These are phyloP conservation scores for Phoebastria nigripes DNA, from an alignment of 2,797 vertebrate species.

Conservation along the genomic window DNA sequence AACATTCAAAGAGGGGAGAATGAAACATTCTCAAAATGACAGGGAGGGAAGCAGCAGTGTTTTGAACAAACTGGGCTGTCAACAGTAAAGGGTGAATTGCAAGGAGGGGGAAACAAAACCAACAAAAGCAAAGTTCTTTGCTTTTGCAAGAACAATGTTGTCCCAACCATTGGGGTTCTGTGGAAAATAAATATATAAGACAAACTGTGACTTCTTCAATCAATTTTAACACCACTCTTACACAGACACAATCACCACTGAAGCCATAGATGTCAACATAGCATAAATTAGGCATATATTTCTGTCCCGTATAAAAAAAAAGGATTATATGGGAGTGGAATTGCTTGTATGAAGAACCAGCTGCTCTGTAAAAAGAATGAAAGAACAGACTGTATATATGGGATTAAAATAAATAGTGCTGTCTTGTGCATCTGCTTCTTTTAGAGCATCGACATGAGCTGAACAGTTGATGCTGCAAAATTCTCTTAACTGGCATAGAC, in stretches of 20 bases:
- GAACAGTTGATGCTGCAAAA: not conserved
- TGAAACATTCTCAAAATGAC: not conserved
- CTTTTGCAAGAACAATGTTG: not conserved
- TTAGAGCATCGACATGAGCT: not conserved
- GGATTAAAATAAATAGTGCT: conserved; percentile 39
- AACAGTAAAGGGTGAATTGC: not conserved
- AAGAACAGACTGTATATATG: not conserved
- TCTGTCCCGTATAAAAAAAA: not conserved
- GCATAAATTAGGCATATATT: not conserved
- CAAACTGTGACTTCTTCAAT: not conserved
- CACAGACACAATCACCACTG: not conserved
- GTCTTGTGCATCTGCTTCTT: not conserved
- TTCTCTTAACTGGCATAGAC: not conserved
- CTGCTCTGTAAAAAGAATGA: not conserved
- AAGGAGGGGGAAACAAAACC: not conserved
- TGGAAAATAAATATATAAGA: not conserved
- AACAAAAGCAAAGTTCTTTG: not conserved
- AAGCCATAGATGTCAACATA: not conserved
- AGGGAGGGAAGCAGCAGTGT: not conserved
- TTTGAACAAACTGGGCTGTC: not conserved
- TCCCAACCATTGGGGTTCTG: not conserved
- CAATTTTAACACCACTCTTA: not conserved
- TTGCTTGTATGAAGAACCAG: not conserved
- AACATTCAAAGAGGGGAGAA: not conserved
- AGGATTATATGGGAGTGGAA: not conserved